Base-by-base conservation (phyloP, 2,888 invertebrate species). In the Julus scanicus region DNA sequence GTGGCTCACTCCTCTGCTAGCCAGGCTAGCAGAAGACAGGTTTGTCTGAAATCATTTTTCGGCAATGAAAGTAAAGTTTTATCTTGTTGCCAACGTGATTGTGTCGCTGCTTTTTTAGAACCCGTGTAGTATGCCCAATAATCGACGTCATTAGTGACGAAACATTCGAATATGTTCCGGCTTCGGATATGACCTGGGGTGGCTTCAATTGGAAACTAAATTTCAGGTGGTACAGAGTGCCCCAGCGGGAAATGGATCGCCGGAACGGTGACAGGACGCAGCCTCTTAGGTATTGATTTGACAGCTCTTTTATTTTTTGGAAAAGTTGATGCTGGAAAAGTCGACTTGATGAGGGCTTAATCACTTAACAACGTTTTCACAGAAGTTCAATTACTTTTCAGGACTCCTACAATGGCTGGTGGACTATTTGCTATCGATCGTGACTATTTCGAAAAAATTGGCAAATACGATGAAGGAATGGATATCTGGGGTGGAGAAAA, bases 171-270 rank as follows among this genome's bases (percentile, higher is more conserved):
- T 99, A 99, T 93, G 97, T 99, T 90, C 97, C 98, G 87, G 99
- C 99, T 0, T 98, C 98, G 1, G 99, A 99, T 92, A 98, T 98
- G 95, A 99, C 99, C 0, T 99, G 99, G 99, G 99, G 99, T 89
- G 83, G 99, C 40, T 99, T 99, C 93, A 99, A 99, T 93, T 99
- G 99, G 99, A 99, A 99, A 93, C 94, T 99, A 88, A 99, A 99
- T 93, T 99, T 99, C 93, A 95, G 99, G 94, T 99, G 98, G 98
- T 99, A 99, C 93, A 95, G 98, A 89, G 99, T 99, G 40, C 99
- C 99, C 0, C 97, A 98, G 92, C 94, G 99, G 90, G 99, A 99
- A 93, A 96, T 99, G 96, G 95, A 97, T 89, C 94, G 99, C 86
- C 94, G 99, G 90, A 96, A 96, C 89, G 96, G 97, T 20, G 99